Percentiles rank a stretch among this genome's conserved stretches.
Evolutionary conservation across 2,797 vertebrate species (phyloP).

Genomic region (Myotis myotis): DNA sequence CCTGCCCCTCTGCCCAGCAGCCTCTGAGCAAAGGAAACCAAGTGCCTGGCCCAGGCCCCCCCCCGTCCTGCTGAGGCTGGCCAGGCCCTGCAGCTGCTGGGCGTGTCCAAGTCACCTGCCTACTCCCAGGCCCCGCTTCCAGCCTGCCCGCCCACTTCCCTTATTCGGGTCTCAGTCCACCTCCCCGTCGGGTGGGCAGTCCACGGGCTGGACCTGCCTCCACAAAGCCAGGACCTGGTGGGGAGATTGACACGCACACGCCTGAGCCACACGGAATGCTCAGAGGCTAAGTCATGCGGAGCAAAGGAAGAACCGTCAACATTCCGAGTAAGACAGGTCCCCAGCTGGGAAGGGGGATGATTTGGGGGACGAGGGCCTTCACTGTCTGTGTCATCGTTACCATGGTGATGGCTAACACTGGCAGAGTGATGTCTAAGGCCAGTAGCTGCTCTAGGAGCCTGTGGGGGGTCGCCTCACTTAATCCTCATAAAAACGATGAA

Average conservation of each 20-base stretch:
- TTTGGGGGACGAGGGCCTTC: no score
- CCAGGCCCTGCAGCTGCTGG: background rate
- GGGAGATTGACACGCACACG: accelerated
- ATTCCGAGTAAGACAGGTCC: background rate
- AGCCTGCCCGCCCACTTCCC: background rate
- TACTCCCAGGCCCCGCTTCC: background rate
- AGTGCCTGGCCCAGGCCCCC: background rate
- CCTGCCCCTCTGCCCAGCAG: background rate
- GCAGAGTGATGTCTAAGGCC: background rate
- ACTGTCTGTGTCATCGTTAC: background rate
- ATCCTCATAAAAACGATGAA: background rate
- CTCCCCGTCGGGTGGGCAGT: background rate
- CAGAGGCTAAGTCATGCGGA: background rate
- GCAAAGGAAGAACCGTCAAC: background rate
- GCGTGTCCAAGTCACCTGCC: background rate
- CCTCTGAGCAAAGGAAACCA: background rate
- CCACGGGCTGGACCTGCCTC: background rate
- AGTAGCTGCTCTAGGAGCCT: background rate
- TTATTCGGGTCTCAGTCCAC: background rate
- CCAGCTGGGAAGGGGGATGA: background rate
- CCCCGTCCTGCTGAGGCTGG: accelerated
- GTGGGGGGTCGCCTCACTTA: background rate
- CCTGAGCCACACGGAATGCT: background rate
- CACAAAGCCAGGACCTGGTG: background rate
- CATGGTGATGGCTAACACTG: background rate